Base-by-base conservation (phyloP, 2,113 vertebrate species). In the Sphaerodactylus townsendi region DNA sequence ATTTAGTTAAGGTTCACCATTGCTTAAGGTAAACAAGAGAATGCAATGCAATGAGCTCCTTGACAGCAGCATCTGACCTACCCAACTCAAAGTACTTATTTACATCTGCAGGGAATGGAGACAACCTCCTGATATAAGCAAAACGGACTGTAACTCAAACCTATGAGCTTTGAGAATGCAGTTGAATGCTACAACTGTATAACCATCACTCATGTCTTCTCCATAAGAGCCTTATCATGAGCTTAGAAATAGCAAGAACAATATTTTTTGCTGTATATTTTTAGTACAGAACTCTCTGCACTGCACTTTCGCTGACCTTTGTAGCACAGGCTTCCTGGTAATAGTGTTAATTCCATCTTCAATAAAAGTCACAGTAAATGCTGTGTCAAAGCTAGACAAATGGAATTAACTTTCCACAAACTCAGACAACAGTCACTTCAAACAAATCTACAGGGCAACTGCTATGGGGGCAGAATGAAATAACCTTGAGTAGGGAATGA, bases 261-360 rank as follows among this genome's bases (percentile, higher is more conserved):
- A 85, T 79, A 85, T 78, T 85, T 72, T 85, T 50, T 48, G 33
- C 76, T 72, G 76, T 79, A 48, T 85, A 85, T 85, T 85, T 85
- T 85, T 85, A 85, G 76, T 64, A 72, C 68, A 84, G 83, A 84
- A 78, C 83, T 78, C 50, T 79, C 65, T 79, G 76, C 76, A 64
- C 75, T 85, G 83, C 76, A 46, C 83, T 85, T 79, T 79, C 39
- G 19, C 39, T 85, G 83, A 85, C 83, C 83, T 85, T 48, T 71
- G 83, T 72, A 48, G 83, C 75, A 64, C 68, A 79, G 68, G 72
- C 76, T 68, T 85, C 66, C 53, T 79, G 53, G 75, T 84, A 84
- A 84, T 78, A 53, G 83, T 79, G 83, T 72, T 77, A 85, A 85
- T 79, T 79, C 66, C 75, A 85, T 62, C 77, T 72, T 79, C 76